Evolutionary conservation across 2,888 invertebrate genomes (phyloP).

Genomic region (Meloe dianella): DNA sequence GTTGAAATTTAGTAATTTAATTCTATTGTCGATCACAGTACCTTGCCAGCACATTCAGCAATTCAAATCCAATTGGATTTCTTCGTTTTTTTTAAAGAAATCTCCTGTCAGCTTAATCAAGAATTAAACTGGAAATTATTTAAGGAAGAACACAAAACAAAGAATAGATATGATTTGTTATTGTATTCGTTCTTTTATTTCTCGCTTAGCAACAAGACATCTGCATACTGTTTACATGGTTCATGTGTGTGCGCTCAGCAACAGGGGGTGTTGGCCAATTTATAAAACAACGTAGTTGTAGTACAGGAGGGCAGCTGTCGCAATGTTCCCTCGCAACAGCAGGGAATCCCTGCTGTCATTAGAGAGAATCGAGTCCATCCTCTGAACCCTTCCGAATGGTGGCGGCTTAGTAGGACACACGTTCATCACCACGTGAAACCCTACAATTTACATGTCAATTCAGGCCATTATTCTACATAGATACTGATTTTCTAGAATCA

Average conservation of each 20-base stretch:
- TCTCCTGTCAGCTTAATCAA: slow-evolving; percentile 1
- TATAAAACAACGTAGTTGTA: slow-evolving; percentile 41
- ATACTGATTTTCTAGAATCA: slow-evolving; percentile 4
- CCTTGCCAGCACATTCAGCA: neutral
- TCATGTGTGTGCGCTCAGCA: slow-evolving; percentile 29
- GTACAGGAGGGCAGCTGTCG: slow-evolving; percentile 41
- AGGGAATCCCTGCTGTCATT: slow-evolving; percentile 42
- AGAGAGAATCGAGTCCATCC: slow-evolving; percentile 26
- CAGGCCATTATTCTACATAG: slow-evolving; percentile 4
- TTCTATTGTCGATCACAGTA: slow-evolving; percentile 20
- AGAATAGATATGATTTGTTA: neutral
- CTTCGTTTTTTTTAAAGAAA: neutral
- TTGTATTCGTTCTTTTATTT: neutral
- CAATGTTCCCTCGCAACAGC: slow-evolving; percentile 30
- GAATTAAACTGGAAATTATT: neutral
- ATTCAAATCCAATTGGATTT: neutral
- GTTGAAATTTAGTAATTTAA: slow-evolving; percentile 20
- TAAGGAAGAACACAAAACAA: neutral
- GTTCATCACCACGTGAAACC: slow-evolving; percentile 36
- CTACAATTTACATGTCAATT: slow-evolving; percentile 31
- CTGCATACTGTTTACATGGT: neutral
- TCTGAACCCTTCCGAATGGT: slow-evolving; percentile 32
- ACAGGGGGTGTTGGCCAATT: slow-evolving; percentile 39
- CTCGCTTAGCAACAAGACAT: neutral
- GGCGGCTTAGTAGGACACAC: slow-evolving; percentile 34